Conservation (phyloP, 2,888 invertebrate genomes). For the Nasonovia ribisnigri region DNA sequence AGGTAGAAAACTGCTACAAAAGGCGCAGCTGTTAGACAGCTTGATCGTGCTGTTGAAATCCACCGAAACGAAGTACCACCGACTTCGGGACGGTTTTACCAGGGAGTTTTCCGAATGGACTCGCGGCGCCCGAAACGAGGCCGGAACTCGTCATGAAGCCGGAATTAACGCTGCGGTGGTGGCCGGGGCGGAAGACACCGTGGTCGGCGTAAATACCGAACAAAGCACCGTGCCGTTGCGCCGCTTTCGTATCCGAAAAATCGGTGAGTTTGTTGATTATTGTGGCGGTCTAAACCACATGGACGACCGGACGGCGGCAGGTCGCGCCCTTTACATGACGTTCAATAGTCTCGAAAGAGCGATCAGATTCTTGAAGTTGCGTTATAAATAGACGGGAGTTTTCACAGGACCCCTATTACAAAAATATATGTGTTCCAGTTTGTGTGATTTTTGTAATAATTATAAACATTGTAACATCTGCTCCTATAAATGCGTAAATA, state of each 20-base stretch:
- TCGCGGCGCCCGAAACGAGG: background rate
- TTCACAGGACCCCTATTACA: background rate
- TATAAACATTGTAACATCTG: background rate
- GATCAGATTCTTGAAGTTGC: background rate
- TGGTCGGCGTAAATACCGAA: background rate
- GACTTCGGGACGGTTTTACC: background rate
- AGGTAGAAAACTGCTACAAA: constrained; percentile 14
- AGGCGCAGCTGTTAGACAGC: background rate
- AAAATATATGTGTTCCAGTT: background rate
- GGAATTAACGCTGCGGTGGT: background rate
- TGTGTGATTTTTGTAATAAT: background rate
- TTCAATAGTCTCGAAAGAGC: background rate
- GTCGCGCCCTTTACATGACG: background rate
- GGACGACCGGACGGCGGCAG: background rate
- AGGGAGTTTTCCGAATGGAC: background rate
- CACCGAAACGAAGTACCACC: background rate
- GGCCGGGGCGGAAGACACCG: background rate
- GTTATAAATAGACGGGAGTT: background rate
- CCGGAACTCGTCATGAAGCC: background rate
- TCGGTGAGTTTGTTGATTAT: background rate
- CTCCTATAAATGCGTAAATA: background rate
- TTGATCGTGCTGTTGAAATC: background rate
- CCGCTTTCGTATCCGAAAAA: background rate
- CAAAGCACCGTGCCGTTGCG: background rate
- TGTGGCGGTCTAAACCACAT: background rate